Conservation (phyloP, 2,113 vertebrate genomes). For the Athene noctua region DNA sequence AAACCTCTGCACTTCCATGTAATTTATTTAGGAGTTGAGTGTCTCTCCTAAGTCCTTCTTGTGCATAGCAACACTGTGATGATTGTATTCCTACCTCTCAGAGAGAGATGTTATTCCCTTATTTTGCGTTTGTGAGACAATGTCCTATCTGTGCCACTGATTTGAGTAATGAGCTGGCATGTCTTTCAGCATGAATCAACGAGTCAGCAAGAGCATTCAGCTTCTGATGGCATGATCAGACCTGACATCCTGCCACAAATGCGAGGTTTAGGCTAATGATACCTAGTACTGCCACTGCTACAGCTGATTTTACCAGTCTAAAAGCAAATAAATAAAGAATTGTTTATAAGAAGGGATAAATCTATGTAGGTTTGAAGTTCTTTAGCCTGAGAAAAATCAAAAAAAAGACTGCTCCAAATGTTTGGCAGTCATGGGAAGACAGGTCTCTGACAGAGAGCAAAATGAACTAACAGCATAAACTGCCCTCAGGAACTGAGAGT, state of each 20-base stretch:
- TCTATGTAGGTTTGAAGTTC: conserved; percentile 24
- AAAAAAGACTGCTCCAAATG: background rate
- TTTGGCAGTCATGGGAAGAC: conserved; percentile 35
- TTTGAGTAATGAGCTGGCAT: background rate
- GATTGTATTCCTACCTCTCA: background rate
- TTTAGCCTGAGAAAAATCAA: conserved; percentile 30
- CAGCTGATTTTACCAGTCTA: background rate
- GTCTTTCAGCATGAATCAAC: background rate
- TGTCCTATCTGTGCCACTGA: background rate
- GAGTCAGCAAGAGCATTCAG: background rate
- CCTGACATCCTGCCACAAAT: background rate
- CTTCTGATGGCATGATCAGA: background rate
- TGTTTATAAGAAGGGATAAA: background rate
- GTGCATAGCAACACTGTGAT: background rate
- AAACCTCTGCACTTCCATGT: background rate
- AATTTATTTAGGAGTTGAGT: background rate
- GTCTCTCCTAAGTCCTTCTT: background rate
- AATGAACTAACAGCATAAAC: conserved; percentile 62
- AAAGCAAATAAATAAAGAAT: conserved; percentile 2
- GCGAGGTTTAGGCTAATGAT: background rate
- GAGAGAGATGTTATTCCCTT: background rate
- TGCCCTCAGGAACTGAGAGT: conserved; percentile 24
- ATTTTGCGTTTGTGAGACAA: background rate
- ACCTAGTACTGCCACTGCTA: background rate
- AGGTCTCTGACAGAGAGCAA: conserved; percentile 59